A percentile compares a stretch with the other conserved stretches of the same genome.
These are phyloP conservation scores for Deilephila porcellus DNA, from an alignment of 2,888 invertebrate species.

Conservation along the genomic window DNA sequence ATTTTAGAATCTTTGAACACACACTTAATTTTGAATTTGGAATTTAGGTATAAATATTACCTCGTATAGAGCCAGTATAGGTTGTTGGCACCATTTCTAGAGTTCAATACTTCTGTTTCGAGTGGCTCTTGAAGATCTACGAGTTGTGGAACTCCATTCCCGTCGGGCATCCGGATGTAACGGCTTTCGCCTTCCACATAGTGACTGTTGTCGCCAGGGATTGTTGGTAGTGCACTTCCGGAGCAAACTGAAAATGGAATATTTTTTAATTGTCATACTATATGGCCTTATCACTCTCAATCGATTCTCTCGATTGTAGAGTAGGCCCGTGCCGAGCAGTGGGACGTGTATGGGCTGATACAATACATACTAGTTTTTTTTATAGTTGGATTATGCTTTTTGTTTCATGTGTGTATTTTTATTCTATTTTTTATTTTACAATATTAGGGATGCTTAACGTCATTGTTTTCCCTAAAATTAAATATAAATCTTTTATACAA, in stretches of 20 bases:
- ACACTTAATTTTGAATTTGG: background rate
- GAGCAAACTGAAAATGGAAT: conserved; percentile 27
- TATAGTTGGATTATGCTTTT: too few relatives aligned
- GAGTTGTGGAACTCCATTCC: conserved; percentile 49
- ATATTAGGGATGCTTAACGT: too few relatives aligned
- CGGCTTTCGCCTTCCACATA: conserved; percentile 57
- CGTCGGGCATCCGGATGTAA: conserved; percentile 61
- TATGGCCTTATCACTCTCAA: too few relatives aligned
- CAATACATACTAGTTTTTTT: too few relatives aligned
- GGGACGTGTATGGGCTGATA: too few relatives aligned
- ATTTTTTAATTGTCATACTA: too few relatives aligned
- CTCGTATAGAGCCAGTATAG: conserved; percentile 55
- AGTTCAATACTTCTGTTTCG: conserved; percentile 34
- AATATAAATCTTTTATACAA: too few relatives aligned
- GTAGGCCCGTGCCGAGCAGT: too few relatives aligned
- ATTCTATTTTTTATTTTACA: too few relatives aligned
- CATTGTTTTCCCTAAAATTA: too few relatives aligned
- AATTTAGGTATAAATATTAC: conserved; percentile 34
- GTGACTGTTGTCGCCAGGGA: conserved; percentile 52
- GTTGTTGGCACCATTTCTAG: conserved; percentile 52
- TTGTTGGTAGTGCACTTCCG: background rate
- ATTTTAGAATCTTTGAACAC: background rate
- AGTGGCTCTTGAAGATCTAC: conserved; percentile 55
- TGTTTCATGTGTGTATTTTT: too few relatives aligned
- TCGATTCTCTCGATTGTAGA: too few relatives aligned